Evolutionary conservation across 2,888 invertebrate species (phyloP).

Genomic region (Oconnorella tubifera): DNA sequence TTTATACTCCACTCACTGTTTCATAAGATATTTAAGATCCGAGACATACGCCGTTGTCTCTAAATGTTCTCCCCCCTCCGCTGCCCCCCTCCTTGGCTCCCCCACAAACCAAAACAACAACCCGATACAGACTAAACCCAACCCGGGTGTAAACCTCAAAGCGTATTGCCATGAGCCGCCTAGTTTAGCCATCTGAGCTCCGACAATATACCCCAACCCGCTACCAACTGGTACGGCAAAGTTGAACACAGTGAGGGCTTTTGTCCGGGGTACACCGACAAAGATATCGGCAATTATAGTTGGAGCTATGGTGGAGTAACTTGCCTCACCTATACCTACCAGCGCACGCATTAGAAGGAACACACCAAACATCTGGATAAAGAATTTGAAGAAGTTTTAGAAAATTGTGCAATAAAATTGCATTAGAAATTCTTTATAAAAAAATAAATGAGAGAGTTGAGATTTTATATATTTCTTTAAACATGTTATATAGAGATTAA

Average conservation of each 20-base stretch:
- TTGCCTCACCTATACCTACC: constrained; percentile 97
- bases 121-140: constrained; percentile 76
- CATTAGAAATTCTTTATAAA: too few species aligned
- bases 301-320: constrained; percentile 97
- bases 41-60: constrained; percentile 64
- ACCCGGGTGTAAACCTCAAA: constrained; percentile 77
- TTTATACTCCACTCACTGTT: too few species aligned
- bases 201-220: constrained; percentile 54
- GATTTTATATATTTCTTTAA: too few species aligned
- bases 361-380: constrained; percentile 70
- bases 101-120: constrained; percentile 71
- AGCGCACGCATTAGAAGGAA: constrained; percentile 84
- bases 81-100: constrained; percentile 83
- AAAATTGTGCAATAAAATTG: too few species aligned
- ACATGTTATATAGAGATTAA: too few species aligned
- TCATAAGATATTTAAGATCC: constrained; percentile 70
- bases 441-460: too few species aligned
- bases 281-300: constrained; percentile 97
- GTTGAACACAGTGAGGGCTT: constrained; percentile 94
- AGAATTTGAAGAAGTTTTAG: too few species aligned
- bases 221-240: constrained; percentile 98
- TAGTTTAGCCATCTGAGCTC: constrained; percentile 65
- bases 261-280: constrained; percentile 74
- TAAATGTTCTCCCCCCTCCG: constrained; percentile 69
- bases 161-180: constrained; percentile 85